Conservation (phyloP, 2,113 vertebrate species). For the Pseudopipra pipra region DNA sequence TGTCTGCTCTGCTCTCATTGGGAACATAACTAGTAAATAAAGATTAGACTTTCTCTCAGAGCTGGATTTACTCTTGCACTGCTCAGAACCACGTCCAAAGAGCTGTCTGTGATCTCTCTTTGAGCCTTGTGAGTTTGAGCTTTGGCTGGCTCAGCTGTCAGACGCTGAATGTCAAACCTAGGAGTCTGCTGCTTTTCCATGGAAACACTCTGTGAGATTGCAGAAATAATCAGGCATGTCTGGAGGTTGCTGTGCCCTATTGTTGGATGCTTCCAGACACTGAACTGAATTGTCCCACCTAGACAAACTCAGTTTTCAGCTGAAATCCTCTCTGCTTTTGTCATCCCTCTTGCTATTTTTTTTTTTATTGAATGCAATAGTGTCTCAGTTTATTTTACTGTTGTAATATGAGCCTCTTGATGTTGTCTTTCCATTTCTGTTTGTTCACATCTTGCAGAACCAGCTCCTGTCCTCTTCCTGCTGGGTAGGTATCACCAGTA, state of each 20-base stretch:
- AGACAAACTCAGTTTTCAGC: neutral
- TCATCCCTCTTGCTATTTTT: neutral
- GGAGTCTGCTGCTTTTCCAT: slow-evolving; percentile 54
- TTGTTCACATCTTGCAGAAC: neutral
- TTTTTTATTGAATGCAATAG: neutral
- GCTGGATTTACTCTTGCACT: neutral
- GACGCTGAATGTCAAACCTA: neutral
- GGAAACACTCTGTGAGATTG: slow-evolving; percentile 28
- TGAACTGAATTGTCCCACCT: neutral
- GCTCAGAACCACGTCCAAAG: slow-evolving; percentile 9
- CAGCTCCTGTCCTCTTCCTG: neutral
- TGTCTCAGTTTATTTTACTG: neutral
- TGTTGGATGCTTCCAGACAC: neutral
- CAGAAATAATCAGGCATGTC: slow-evolving; percentile 25
- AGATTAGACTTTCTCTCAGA: neutral
- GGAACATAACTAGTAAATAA: neutral
- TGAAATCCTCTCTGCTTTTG: neutral
- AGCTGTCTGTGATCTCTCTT: slow-evolving; percentile 20
- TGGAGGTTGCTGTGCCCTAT: neutral
- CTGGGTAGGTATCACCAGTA: neutral
- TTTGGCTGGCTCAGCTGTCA: slow-evolving; percentile 41
- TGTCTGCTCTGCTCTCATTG: neutral
- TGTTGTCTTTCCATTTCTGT: neutral
- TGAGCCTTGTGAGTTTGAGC: neutral
- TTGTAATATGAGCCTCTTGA: neutral